Base-by-base conservation (phyloP, 2,888 invertebrate genomes). In the Ernsta delagoae region DNA sequence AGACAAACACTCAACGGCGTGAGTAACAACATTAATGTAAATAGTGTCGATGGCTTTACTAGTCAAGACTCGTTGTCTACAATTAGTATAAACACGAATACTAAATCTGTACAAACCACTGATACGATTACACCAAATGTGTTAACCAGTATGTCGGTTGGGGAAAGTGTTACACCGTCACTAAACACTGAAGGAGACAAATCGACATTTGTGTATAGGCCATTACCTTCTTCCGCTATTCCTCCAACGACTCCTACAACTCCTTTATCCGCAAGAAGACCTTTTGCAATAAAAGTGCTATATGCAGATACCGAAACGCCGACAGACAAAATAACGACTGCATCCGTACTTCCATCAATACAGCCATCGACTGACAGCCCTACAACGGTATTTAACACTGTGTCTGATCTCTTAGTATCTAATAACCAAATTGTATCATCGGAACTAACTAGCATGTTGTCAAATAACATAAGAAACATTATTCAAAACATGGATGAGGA, bases 381-480 rank as follows among this genome's bases (percentile, higher is more conserved):
- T 77, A 82, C 84, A 87, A 93, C 82, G 92, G 93, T 93, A 92
- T 88, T 84, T 89, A 92, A 90, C 76, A 90, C 89, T 83, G 89
- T 91, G 75, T 92, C 92, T 81, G 92, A 92, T 88, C 86, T 92
- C 80, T 86, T 92, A 81, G 82, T 92, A 78, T 84, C 88, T 84
- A 93, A 91, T 75, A 93, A 91, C 75, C 88, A 88, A 79, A 79
- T 92, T 86, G 88, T 93, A 64, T 93, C 93, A 71, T 87, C 89
- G 72, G 92, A 90, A 90, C 89, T 93, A 93, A 93, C 93, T 84
- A 92, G 92, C 92, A 93, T 92, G 92, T 86, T 93, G 75, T 85
- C 92, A 76, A 91, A 87, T 88, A 91, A 90, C 77, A 93, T 93
- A 77, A 86, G 80, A 82, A 83, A 82, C 83, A 91, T 93, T 76